Evolutionary conservation across 1,140 invertebrate genomes (phyloP), one percentile per base, ranked within the genome.

Genomic region (Callitettix versicolor): DNA sequence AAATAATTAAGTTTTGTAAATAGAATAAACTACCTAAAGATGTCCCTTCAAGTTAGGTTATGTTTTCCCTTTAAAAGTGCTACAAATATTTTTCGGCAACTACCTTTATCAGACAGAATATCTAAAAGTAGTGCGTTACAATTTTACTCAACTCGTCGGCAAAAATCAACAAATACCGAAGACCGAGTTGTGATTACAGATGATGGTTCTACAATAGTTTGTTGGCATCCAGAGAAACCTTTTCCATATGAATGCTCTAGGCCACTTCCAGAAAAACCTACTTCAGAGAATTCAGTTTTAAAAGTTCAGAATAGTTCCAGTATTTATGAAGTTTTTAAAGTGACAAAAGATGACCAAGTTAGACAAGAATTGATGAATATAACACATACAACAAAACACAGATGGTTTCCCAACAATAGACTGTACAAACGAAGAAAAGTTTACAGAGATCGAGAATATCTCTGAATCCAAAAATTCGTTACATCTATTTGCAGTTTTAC

Each of bases 161-260:
- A 9, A 30, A 30, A 30, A 30, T 30, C 26, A 30, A 30, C 26
- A 30, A 4, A 3, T 30, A 30, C 26, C 11, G 7, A 54, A n/a
- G 52, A 54, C 15, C 24, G 55, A 11, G 59, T 88, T 22, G 78
- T 81, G 12, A 71, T 82, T 57, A 80, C 80, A 12, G 76, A 84
- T 60, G 80, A 89, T 71, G 78, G 81, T n/a, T 78, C 77, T 41
- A 88, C 83, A 48, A 78, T 89, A 57, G 79, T 92, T 38, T 90
- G 86, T 58, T 91, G 91, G 82, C 92, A 96, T 72, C 87, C 86
- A 34, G 81, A 89, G 61, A 66, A 75, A 65, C 68, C 77, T 40
- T 86, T 89, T 73, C 91, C 91, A 0, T 96, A 95, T 65, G 86
- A 94, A 70, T 81, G 69, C 63, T 84, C 88, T 7, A 79, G 76